phyloP scores from a whole-genome alignment of 2,888 invertebrate species.

The Tethea ocularis region DNA sequence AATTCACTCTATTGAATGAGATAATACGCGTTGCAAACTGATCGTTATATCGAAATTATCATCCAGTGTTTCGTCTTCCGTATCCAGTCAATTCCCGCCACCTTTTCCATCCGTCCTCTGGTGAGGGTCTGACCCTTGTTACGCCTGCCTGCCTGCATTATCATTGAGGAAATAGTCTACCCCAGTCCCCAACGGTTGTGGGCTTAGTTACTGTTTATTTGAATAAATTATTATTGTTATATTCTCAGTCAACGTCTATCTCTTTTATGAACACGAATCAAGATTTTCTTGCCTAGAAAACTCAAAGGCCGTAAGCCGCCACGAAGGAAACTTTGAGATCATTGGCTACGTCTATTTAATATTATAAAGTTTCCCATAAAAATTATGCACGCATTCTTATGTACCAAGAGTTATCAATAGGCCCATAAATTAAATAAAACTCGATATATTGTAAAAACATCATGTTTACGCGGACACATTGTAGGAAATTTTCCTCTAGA shows the following conservation, averaged over 20 bases:
- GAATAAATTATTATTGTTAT: no score
- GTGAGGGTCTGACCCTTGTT: background rate
- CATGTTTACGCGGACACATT: background rate
- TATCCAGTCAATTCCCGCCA: background rate
- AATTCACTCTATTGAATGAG: background rate
- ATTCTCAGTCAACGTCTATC: background rate
- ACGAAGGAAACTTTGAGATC: no score
- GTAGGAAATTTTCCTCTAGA: conserved; percentile 49
- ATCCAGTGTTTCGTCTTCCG: background rate
- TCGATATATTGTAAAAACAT: background rate
- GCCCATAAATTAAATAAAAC: background rate
- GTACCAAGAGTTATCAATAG: background rate
- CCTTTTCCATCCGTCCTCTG: background rate
- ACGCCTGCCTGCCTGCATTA: background rate
- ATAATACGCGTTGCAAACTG: background rate
- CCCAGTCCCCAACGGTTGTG: background rate
- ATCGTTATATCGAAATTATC: background rate
- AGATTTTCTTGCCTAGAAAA: background rate
- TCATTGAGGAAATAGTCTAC: background rate
- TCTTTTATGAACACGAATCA: background rate
- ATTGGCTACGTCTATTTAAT: no score
- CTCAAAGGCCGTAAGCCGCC: no score
- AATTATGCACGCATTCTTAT: background rate
- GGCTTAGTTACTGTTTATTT: background rate
- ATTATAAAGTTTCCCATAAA: background rate